Base-by-base conservation (phyloP, 2,888 invertebrate genomes). In the Tribolium freemani region DNA sequence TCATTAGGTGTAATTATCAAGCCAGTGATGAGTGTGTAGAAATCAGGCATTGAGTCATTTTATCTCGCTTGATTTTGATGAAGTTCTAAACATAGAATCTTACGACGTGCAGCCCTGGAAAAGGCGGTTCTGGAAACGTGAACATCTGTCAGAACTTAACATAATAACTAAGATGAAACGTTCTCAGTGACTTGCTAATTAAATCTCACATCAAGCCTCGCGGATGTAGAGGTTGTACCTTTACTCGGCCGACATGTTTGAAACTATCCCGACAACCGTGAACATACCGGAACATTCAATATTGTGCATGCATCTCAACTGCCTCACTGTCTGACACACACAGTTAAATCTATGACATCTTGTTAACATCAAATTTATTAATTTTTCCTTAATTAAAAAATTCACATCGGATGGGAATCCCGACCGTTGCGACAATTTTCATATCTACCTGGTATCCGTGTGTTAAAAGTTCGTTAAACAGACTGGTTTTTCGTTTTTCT, bases 131-230 rank as follows among this genome's bases (percentile, higher is more conserved):
- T 76, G 73, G 76, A 76, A 79, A 80, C 81, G 80, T 82, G 82
- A 80, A 81, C 81, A 82, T 80, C 80, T 82, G 82, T 81, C 82
- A 82, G 76, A 78, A 77, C 76, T 80, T 80, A 80, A 80, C 79
- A 79, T 82, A 80, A 81, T 82, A 80, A 82, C 81, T 78, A 78
- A 80, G 78, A 80, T 81, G 80, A 81, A 79, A 81, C 77, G 79
- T 78, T 77, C 79, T 76, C 81, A 80, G 79, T 83, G 82, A 82
- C 82, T 83, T 82, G 82, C 82, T 82, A 82, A 82, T 82, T 82
- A 82, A 82, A 82, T 81, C 78, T 81, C 79, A 72, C 80, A 79
- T 80, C 78, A 76, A 79, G 75, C 66, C 68, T 71, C 67, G 67
- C 71, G 54, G 66, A 66, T 66, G 67, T 67, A 50, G 51, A 69